A percentile compares a stretch with the other conserved stretches of the same genome.
Evolutionary conservation across 2,113 vertebrate species (phyloP).

Genomic region (Gnathonemus echidnorhynchus): DNA sequence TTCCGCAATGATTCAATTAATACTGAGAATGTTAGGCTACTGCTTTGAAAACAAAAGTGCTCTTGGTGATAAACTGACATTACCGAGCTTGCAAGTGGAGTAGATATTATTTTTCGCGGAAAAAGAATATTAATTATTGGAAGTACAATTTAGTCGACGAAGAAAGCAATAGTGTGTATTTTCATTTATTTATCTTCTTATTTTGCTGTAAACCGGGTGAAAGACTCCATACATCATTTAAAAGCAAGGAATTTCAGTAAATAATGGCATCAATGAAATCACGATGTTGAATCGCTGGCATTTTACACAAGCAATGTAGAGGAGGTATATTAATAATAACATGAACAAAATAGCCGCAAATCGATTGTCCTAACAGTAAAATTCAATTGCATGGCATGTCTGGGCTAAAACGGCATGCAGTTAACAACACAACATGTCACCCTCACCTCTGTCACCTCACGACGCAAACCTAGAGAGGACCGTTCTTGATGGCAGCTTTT

Average conservation of each 20-base stretch:
- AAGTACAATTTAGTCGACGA: not conserved
- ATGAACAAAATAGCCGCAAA: not conserved
- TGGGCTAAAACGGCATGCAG: not conserved
- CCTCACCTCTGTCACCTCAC: constrained; percentile 35
- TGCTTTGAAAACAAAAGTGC: not conserved
- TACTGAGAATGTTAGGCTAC: not conserved
- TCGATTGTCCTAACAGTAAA: not conserved
- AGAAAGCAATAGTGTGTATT: not conserved
- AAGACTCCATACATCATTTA: not conserved
- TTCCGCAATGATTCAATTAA: not conserved
- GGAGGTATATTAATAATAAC: not conserved
- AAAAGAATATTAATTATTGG: not conserved
- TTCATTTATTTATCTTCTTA: not conserved
- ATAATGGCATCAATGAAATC: not conserved
- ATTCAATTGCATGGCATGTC: not conserved
- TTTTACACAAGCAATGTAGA: not conserved
- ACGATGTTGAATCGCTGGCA: not conserved
- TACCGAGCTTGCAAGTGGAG: not conserved
- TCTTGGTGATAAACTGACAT: not conserved
- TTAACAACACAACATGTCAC: not conserved
- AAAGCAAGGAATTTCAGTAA: not conserved
- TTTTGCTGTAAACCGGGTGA: not conserved
- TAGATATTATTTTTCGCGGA: not conserved
- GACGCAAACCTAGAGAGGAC: constrained; percentile 23
- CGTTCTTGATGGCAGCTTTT: constrained; percentile 10